phyloP scores from a whole-genome alignment of 2,113 vertebrate genomes.

The Tapirus terrestris region DNA sequence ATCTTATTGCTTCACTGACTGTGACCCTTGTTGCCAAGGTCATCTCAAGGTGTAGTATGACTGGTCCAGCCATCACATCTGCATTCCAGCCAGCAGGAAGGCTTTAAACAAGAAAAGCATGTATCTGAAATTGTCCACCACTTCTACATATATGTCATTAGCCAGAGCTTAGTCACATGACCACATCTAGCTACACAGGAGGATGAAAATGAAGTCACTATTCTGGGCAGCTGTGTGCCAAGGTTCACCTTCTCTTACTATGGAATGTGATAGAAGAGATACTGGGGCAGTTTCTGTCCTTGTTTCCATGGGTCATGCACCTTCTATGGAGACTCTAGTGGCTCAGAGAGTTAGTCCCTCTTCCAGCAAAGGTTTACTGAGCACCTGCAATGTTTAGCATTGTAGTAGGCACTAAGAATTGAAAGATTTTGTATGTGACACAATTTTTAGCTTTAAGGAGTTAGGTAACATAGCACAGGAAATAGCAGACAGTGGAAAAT shows the following conservation, averaged over 20 bases:
- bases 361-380: background rate
- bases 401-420: background rate
- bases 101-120: background rate
- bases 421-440: background rate
- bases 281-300: background rate
- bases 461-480: background rate
- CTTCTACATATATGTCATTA: background rate
- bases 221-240: background rate
- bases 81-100: background rate
- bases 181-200: background rate
- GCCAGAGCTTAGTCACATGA: background rate
- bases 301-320: background rate
- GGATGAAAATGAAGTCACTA: background rate
- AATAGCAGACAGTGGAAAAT: background rate
- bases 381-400: background rate
- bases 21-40: background rate
- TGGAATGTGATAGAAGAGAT: background rate
- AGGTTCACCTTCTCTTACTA: background rate
- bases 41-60: background rate
- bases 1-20: background rate
- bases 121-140: background rate
- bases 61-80: background rate
- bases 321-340: background rate
- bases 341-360: background rate
- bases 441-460: slow-evolving; percentile 21